Conservation (phyloP, 2,888 invertebrate species). For the Thalpophila matura region DNA sequence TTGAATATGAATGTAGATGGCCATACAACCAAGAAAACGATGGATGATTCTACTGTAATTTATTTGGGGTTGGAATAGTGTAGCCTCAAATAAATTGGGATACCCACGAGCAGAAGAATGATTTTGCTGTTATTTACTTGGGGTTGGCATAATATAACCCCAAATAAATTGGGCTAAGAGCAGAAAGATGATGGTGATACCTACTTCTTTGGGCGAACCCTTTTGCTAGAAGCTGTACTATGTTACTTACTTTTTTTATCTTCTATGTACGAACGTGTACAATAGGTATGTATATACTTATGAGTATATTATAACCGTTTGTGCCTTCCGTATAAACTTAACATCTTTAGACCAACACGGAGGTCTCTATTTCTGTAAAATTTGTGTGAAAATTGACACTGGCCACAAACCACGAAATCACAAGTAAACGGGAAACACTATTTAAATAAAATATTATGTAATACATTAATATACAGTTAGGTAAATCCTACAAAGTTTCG, state of each 20-base stretch:
- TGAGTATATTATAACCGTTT: slow-evolving; percentile 15
- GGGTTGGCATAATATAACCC: too few species aligned
- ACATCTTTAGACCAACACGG: slow-evolving; percentile 26
- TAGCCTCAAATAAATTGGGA: too few species aligned
- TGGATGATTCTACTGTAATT: too few species aligned
- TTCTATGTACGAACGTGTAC: too few species aligned
- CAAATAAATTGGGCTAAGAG: too few species aligned
- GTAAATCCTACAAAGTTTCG: slow-evolving; percentile 2
- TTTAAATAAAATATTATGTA: slow-evolving; percentile 55
- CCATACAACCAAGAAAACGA: too few species aligned
- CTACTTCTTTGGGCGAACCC: too few species aligned
- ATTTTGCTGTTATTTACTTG: too few species aligned
- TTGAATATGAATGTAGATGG: too few species aligned
- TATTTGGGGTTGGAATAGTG: too few species aligned
- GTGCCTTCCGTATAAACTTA: slow-evolving; percentile 66
- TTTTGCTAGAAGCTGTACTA: background rate
- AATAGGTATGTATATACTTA: background rate
- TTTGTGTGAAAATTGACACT: slow-evolving; percentile 78
- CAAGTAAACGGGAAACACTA: slow-evolving; percentile 75
- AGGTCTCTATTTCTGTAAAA: slow-evolving; percentile 67
- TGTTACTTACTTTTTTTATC: background rate
- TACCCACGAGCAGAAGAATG: too few species aligned
- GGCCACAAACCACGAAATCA: slow-evolving; percentile 71
- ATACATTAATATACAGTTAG: slow-evolving; percentile 48
- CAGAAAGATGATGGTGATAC: too few species aligned